Evolutionary conservation across 2,113 vertebrate genomes (phyloP).

Genomic region (Poeciliopsis occidentalis): DNA sequence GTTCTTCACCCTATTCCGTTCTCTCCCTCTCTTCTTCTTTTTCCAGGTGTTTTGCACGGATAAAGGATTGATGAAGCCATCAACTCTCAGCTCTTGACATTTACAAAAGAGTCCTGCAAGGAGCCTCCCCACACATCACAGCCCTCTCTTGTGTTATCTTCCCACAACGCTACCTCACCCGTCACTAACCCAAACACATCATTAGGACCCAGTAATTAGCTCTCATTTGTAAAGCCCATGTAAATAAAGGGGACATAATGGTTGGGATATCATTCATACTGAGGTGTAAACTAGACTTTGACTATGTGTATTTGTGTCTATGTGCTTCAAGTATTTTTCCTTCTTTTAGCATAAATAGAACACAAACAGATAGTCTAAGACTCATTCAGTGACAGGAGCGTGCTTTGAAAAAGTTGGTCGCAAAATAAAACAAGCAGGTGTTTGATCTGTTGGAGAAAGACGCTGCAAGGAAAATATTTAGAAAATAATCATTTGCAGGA

Average conservation of each 20-base stretch:
- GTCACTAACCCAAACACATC: conserved; percentile 65
- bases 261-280: no score
- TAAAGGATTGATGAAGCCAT: conserved; percentile 88
- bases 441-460: conserved; percentile 26
- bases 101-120: conserved; percentile 84
- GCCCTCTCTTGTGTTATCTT: conserved; percentile 76
- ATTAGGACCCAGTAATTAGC: conserved; percentile 83
- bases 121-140: conserved; percentile 32
- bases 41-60: no score
- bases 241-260: no score
- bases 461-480: conserved; percentile 23
- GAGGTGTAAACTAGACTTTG: no score
- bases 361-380: conserved; percentile 26
- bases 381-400: conserved; percentile 41
- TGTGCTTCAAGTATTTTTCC: no score
- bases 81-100: conserved; percentile 83
- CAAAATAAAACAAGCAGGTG: conserved; percentile 15
- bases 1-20: no score
- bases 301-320: no score
- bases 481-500: conserved; percentile 40
- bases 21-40: no score
- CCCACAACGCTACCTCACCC: conserved; percentile 69
- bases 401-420: conserved; percentile 43
- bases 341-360: not conserved
- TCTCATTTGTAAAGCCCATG: no score